Conservation (phyloP, 2,797 vertebrate genomes). For the Myiotriccus ornatus region DNA sequence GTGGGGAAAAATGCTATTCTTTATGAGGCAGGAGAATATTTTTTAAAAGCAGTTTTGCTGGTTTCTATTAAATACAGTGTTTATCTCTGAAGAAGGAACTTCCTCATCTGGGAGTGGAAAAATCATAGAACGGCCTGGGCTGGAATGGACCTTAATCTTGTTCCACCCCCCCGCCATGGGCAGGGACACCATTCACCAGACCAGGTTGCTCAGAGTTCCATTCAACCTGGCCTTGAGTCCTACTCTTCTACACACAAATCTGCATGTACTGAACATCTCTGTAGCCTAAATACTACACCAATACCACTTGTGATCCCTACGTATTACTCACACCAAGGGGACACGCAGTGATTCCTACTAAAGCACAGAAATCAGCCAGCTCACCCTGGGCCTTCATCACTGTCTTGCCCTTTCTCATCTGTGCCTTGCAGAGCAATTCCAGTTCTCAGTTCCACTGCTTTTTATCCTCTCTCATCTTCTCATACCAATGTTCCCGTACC, state of each 20-base stretch:
- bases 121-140: neutral
- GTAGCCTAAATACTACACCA: neutral
- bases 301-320: neutral
- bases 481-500: neutral
- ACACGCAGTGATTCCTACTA: neutral
- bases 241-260: neutral
- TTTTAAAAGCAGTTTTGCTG: neutral
- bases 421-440: neutral
- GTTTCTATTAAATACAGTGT: neutral
- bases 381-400: neutral
- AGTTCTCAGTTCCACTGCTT: neutral
- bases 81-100: neutral
- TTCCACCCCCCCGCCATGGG: neutral
- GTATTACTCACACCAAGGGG: neutral
- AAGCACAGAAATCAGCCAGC: neutral
- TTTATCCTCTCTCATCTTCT: neutral
- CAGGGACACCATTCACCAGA: neutral
- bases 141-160: neutral
- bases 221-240: neutral
- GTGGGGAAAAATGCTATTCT: neutral
- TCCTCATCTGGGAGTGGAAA: neutral
- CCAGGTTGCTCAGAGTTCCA: neutral
- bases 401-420: neutral
- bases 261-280: fast-evolving
- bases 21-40: neutral